Base-by-base conservation (phyloP, 2,888 invertebrate genomes). In the Tipula confusa region DNA sequence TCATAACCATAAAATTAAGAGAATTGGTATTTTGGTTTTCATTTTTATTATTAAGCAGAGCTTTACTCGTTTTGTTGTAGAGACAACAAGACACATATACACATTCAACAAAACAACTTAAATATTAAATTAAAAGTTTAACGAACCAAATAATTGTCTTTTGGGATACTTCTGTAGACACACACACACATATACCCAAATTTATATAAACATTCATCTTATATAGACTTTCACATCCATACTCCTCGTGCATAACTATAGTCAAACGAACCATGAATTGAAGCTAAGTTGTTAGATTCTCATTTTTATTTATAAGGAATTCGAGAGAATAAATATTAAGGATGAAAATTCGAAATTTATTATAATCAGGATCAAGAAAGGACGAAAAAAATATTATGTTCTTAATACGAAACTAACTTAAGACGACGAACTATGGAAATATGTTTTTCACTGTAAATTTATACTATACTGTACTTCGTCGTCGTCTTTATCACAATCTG, bases 91-190 rank as follows among this genome's bases (percentile, higher is more conserved):
- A 38, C 38, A 24, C 64, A 64, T 13, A 13, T 38, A 38, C 13
- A 64, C 64, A 9, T 9, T 24, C 24, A 64, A 24, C 48, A 64
- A 64, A 64, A 24, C 48, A 64, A 64, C 64, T 64, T 24, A 64
- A 64, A 64, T 64, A 64, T 64, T 64, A 64, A 64, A 64, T 64
- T 64, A 64, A 64, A 64, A 64, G 64, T 64, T 64, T 64, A 64
- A 64, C 64, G 64, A 64, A 64, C 64, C 64, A 64, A 64, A 64
- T 64, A 64, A 64, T 64, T 64, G 64, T 24, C 64, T 64, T 64
- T 64, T 64, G 64, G 64, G 64, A 64, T 64, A 43, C 15, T 43
- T 1, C 5, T 5, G 38, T 38, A 38, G 13, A 11, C 9, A 33
- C 33, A 43, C 43, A 15, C n/a, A 43, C 43, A 43, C 15, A 43